phyloP scores from a whole-genome alignment of 2,888 invertebrate genomes.

The Leptothorax acervorum region DNA sequence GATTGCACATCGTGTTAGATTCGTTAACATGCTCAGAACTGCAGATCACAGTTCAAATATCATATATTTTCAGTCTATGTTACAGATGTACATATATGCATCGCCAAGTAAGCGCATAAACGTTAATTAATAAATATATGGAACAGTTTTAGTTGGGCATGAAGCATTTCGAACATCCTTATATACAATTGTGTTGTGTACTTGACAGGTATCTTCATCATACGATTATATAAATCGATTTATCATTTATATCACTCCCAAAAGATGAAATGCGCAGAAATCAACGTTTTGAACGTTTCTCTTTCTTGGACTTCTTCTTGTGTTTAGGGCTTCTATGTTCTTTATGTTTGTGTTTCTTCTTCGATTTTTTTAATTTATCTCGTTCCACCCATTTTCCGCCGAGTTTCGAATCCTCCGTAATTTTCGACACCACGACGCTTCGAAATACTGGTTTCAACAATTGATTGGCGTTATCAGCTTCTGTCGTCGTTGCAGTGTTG shows the following conservation, averaged over 20 bases:
- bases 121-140: constrained; percentile 1
- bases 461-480: constrained; percentile 42
- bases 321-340: constrained; percentile 78
- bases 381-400: constrained; percentile 80
- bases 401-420: constrained; percentile 38
- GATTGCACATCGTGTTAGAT: background rate
- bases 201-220: background rate
- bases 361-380: constrained; percentile 77
- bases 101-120: background rate
- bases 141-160: background rate
- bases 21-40: background rate
- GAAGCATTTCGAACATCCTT: background rate
- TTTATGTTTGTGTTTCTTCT: constrained; percentile 82
- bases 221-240: background rate
- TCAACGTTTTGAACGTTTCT: constrained; percentile 67
- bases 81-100: constrained; percentile 3
- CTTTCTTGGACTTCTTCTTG: constrained; percentile 81
- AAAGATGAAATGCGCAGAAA: background rate
- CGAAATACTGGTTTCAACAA: constrained; percentile 73
- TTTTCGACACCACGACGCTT: constrained; percentile 75
- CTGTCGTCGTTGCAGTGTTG: background rate
- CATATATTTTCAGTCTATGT: constrained; percentile 29
- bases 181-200: constrained; percentile 1
- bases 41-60: background rate
- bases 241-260: background rate